Conservation (phyloP, 2,113 vertebrate genomes). For the Hipposideros armiger region DNA sequence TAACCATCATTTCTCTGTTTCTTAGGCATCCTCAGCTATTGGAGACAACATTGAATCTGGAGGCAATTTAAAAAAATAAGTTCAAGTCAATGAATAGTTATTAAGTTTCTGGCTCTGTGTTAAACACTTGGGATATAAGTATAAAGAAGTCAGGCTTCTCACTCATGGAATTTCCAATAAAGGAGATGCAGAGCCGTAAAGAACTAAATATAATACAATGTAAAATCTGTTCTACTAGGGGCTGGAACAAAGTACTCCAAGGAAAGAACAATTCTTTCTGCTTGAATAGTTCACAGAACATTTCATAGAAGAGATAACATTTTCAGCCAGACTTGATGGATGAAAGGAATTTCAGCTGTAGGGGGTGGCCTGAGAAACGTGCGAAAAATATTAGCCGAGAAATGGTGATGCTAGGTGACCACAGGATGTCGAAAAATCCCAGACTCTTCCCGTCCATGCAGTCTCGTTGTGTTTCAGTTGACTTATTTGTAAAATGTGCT, state of each 20-base stretch:
- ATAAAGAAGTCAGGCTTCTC: not conserved
- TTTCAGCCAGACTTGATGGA: slow-evolving; percentile 59
- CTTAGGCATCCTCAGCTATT: not conserved
- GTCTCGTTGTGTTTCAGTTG: not conserved
- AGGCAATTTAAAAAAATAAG: not conserved
- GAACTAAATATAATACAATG: not conserved
- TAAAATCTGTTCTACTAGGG: not conserved
- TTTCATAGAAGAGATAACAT: slow-evolving; percentile 32
- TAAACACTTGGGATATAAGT: not conserved
- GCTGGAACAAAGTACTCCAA: not conserved
- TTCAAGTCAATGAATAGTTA: not conserved
- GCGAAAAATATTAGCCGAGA: slow-evolving; percentile 49
- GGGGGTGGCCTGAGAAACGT: not conserved
- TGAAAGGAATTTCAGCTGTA: slow-evolving; percentile 42
- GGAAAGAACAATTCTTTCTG: slow-evolving; percentile 40
- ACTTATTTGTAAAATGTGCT: not conserved
- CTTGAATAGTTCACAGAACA: slow-evolving; percentile 28
- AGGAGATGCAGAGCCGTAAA: not conserved
- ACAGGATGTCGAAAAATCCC: not conserved
- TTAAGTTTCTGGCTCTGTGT: not conserved
- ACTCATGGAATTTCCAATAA: not conserved
- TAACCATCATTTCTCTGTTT: not conserved
- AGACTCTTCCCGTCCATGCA: not conserved
- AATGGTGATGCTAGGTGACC: not conserved
- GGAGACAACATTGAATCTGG: not conserved